Conservation (phyloP, 1,140 invertebrate species). For the Drosophila rhopaloa region DNA sequence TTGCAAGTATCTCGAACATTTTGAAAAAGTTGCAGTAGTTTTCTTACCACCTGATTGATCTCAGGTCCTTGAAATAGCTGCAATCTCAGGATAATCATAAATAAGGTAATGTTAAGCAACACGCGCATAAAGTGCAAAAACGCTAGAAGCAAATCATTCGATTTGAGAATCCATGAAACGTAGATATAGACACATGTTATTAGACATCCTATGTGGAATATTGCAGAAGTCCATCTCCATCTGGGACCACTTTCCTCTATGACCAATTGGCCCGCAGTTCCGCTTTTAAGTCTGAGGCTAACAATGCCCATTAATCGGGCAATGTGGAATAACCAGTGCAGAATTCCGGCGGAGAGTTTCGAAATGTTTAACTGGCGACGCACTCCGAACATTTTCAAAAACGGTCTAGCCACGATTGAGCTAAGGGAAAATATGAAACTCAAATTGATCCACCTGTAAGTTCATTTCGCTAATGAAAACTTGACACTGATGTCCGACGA, state of each 20-base stretch:
- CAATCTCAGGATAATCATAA: slow-evolving; percentile 16
- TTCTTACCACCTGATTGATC: slow-evolving; percentile 12
- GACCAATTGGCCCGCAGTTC: background rate
- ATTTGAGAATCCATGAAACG: background rate
- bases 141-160: background rate
- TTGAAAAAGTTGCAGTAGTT: slow-evolving; percentile 27
- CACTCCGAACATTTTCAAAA: background rate
- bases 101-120: background rate
- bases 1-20: slow-evolving; percentile 1
- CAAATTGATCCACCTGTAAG: background rate
- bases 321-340: slow-evolving; percentile 1
- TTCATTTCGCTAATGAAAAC: background rate
- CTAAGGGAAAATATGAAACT: background rate
- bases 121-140: background rate
- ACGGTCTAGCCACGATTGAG: background rate
- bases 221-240: slow-evolving; percentile 24
- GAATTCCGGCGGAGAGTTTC: slow-evolving; percentile 3
- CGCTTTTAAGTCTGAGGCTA: background rate
- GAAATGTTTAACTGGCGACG: background rate
- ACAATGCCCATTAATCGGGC: background rate
- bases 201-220: background rate
- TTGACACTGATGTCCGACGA: background rate
- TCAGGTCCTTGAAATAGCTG: slow-evolving; percentile 12
- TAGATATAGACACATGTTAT: background rate
- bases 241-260: background rate